Evolutionary conservation across 2,797 vertebrate genomes (phyloP).

Genomic region (Phoeniculus purpureus): DNA sequence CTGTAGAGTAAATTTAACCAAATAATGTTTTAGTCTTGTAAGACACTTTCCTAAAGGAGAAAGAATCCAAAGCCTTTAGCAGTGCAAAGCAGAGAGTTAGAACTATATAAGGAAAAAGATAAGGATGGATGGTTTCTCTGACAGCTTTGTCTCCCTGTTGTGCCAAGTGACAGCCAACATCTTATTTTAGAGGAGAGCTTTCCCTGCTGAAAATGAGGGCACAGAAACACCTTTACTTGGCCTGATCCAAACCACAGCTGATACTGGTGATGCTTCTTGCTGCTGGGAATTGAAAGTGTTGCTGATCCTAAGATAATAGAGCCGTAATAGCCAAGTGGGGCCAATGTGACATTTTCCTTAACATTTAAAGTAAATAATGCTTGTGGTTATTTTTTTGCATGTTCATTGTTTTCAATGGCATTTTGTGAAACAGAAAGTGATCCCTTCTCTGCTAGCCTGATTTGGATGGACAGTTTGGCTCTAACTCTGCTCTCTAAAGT

Average conservation of each 20-base stretch:
- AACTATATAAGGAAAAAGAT: constrained; percentile 41
- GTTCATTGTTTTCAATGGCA: background rate
- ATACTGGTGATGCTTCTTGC: background rate
- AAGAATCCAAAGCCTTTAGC: constrained; percentile 29
- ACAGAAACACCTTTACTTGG: background rate
- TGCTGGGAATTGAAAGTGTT: background rate
- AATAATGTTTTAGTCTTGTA: constrained; percentile 39
- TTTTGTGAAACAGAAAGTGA: background rate
- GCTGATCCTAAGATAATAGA: background rate
- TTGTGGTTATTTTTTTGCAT: background rate
- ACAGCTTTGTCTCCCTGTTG: constrained; percentile 42
- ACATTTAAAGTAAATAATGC: background rate
- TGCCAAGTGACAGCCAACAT: constrained; percentile 33
- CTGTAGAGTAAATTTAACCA: background rate
- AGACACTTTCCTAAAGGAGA: background rate
- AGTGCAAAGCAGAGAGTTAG: constrained; percentile 3
- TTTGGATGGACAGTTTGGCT: background rate
- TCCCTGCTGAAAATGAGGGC: background rate
- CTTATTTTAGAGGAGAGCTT: constrained; percentile 26
- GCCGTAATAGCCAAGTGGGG: background rate
- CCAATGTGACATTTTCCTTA: background rate
- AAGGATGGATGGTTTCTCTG: constrained; percentile 26
- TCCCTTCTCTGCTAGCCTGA: background rate
- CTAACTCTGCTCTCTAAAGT: background rate
- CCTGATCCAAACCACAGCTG: background rate